A percentile compares a stretch with the other conserved stretches of the same genome.
Conservation (phyloP, 2,113 vertebrate genomes). For the Accipiter cooperii region DNA sequence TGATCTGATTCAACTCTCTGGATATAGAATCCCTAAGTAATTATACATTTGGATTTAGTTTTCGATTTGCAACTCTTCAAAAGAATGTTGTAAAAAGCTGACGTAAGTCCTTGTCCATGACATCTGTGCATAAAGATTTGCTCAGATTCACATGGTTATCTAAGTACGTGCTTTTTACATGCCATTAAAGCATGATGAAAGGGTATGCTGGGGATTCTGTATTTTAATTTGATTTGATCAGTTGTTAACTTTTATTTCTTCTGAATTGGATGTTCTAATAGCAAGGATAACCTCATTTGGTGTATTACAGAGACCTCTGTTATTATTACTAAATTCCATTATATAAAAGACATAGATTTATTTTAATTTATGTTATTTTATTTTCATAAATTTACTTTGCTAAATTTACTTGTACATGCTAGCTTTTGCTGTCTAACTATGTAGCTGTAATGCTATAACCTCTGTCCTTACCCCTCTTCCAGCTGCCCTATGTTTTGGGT, state of each 20-base stretch:
- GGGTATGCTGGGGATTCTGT: constrained; percentile 31
- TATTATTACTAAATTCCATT: background rate
- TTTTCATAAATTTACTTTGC: background rate
- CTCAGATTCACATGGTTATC: constrained; percentile 28
- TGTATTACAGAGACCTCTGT: background rate
- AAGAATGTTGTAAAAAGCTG: constrained; percentile 28
- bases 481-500: background rate
- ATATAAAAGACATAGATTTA: background rate
- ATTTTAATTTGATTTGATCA: constrained; percentile 63
- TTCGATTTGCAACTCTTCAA: constrained; percentile 32
- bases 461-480: background rate
- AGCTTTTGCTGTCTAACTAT: background rate
- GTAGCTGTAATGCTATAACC: background rate
- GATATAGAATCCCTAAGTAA: background rate
- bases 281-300: background rate
- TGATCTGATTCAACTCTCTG: background rate
- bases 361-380: background rate
- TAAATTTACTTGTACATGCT: background rate
- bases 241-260: constrained; percentile 60
- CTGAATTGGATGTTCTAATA: constrained; percentile 39
- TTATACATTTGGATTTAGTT: constrained; percentile 33
- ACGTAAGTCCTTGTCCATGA: constrained; percentile 22
- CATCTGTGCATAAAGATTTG: constrained; percentile 28
- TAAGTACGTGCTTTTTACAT: constrained; percentile 5
- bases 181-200: constrained; percentile 49